Conservation (phyloP, 1,140 invertebrate genomes). For the Sinella curviseta region DNA sequence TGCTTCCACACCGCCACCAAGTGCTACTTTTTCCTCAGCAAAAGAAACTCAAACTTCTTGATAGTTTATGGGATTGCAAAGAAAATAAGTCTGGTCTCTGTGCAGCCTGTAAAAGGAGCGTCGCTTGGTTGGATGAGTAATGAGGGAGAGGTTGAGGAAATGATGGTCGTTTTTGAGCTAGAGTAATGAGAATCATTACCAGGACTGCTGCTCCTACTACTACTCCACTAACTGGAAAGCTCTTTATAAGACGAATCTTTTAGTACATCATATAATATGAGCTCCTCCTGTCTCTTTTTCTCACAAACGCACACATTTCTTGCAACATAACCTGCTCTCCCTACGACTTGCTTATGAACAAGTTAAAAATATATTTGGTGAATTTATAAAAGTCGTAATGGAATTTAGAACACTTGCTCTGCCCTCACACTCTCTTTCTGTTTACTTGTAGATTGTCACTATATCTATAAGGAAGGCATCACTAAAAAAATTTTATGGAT, state of each 20-base stretch:
- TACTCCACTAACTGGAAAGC: no score
- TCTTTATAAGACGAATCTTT: conserved; percentile 5
- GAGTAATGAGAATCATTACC: conserved; percentile 6
- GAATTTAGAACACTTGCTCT: conserved; percentile 3
- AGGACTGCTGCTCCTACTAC: no score
- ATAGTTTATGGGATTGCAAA: background rate
- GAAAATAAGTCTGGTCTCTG: background rate
- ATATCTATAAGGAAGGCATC: no score
- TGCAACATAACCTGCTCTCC: background rate
- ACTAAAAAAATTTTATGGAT: no score
- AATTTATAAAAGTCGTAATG: conserved; percentile 19
- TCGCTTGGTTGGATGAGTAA: conserved; percentile 10
- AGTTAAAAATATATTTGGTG: background rate
- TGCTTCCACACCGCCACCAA: background rate
- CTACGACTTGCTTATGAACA: background rate
- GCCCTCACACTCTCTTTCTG: no score
- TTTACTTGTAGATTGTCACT: no score
- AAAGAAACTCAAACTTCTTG: no score
- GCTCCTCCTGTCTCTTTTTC: no score
- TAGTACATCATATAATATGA: no score
- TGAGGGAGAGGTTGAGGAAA: conserved; percentile 11
- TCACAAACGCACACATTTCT: no score
- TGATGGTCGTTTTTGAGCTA: conserved; percentile 17
- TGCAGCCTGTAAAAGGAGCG: no score
- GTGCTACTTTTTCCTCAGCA: background rate